These are phyloP conservation scores for Dissostichus mawsoni DNA, from an alignment of 2,113 vertebrate genomes.

Conservation along the genomic window DNA sequence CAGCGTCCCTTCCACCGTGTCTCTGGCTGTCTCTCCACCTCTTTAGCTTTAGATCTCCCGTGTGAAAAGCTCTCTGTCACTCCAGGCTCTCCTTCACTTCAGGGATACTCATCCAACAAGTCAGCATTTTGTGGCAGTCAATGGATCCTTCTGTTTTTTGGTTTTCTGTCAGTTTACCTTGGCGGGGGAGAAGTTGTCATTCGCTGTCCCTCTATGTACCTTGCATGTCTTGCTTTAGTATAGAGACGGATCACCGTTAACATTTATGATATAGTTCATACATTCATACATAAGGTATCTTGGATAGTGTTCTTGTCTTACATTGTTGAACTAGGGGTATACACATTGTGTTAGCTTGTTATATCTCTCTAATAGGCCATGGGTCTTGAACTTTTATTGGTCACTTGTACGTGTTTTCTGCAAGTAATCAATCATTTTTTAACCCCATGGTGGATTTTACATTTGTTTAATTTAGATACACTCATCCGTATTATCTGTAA, in stretches of 20 bases:
- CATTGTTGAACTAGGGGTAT: background rate
- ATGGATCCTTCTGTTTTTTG: constrained; percentile 4
- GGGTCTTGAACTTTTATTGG: background rate
- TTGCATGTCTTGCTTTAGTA: background rate
- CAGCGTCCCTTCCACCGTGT: constrained; percentile 19
- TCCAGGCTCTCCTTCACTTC: constrained; percentile 51
- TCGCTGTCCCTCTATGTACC: background rate
- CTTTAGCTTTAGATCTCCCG: constrained; percentile 18
- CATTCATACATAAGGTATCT: background rate
- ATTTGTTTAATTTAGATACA: background rate
- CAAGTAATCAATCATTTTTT: background rate
- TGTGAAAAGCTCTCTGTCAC: constrained; percentile 25
- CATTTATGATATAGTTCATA: background rate
- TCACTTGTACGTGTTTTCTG: background rate
- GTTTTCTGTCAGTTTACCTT: constrained; percentile 26
- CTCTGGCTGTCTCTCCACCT: constrained; percentile 29
- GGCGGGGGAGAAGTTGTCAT: constrained; percentile 9
- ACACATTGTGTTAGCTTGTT: background rate
- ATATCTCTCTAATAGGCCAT: background rate
- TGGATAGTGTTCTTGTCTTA: background rate
- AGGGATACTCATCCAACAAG: constrained; percentile 49
- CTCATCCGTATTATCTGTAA: background rate
- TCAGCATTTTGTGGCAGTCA: constrained; percentile 49
- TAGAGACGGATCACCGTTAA: background rate
- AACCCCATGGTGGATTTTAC: background rate